A percentile compares a stretch with the other conserved stretches of the same genome.
phyloP scores from a whole-genome alignment of 2,888 invertebrate species.

The Acronicta psi region DNA sequence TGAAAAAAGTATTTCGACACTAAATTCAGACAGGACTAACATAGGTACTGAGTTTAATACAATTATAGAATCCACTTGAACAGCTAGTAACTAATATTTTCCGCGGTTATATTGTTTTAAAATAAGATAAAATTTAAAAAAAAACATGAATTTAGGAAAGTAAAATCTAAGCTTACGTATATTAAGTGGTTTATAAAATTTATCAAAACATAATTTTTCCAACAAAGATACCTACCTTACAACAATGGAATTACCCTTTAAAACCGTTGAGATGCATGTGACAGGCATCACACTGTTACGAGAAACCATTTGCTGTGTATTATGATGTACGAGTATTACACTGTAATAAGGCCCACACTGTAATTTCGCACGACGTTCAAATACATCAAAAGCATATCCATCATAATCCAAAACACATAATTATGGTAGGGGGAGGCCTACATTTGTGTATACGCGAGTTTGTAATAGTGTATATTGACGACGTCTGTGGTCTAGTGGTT shows the following conservation, averaged over 20 bases:
- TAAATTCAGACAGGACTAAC: too few species aligned
- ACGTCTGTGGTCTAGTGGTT: too few species aligned
- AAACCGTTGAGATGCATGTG: slow-evolving; percentile 24
- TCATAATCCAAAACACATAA: slow-evolving; percentile 62
- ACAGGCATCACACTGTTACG: slow-evolving; percentile 20
- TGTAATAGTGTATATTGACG: slow-evolving; percentile 30
- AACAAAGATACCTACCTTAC: slow-evolving; percentile 4
- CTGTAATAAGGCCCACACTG: slow-evolving; percentile 31
- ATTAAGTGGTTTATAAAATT: too few species aligned
- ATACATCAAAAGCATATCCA: slow-evolving; percentile 56
- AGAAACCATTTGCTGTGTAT: slow-evolving; percentile 40
- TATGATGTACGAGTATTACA: slow-evolving; percentile 33
- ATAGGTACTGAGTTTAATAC: too few species aligned
- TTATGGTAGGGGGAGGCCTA: slow-evolving; percentile 35
- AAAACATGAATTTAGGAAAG: too few species aligned
- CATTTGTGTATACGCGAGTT: slow-evolving; percentile 22
- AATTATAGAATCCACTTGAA: too few species aligned
- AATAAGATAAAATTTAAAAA: too few species aligned
- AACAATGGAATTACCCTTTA: slow-evolving; percentile 27
- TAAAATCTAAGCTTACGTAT: too few species aligned
- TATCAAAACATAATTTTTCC: not conserved
- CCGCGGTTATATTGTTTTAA: too few species aligned
- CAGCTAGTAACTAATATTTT: too few species aligned
- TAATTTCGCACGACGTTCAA: slow-evolving; percentile 52
- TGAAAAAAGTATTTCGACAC: too few species aligned